phyloP scores from a whole-genome alignment of 2,888 invertebrate species.

The Tetranychus piercei region DNA sequence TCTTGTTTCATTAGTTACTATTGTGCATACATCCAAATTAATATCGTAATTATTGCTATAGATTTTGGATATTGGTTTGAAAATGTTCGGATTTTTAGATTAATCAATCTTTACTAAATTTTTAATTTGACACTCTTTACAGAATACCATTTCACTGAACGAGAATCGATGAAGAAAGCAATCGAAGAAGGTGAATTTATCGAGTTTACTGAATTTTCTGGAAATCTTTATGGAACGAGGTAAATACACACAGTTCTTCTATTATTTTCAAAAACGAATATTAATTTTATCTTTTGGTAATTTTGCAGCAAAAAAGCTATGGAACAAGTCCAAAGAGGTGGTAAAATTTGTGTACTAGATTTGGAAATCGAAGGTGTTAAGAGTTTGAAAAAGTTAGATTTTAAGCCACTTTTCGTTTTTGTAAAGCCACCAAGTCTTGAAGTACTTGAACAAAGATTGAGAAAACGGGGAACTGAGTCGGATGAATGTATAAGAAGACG shows the following conservation, averaged over 20 bases:
- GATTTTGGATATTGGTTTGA: too few species aligned
- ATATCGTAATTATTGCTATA: too few species aligned
- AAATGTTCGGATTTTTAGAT: too few species aligned
- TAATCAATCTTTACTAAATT: too few species aligned
- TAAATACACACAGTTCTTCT: not conserved
- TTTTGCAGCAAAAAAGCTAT: constrained; percentile 53
- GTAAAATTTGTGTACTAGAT: constrained; percentile 78
- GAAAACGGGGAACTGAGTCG: constrained; percentile 68
- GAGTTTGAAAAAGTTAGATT: constrained; percentile 48
- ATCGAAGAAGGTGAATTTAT: constrained; percentile 66
- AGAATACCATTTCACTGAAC: constrained; percentile 69
- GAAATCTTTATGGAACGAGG: constrained; percentile 83
- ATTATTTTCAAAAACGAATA: not conserved
- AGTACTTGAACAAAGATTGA: constrained; percentile 43
- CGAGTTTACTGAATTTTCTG: constrained; percentile 75
- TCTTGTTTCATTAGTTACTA: not conserved
- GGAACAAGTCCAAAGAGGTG: constrained; percentile 52
- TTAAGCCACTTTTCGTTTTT: constrained; percentile 68
- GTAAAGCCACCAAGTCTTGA: constrained; percentile 74
- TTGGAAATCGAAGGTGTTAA: constrained; percentile 89
- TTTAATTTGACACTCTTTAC: constrained; percentile 40
- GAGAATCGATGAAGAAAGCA: constrained; percentile 52
- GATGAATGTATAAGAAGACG: constrained; percentile 63
- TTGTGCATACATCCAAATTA: too few species aligned
- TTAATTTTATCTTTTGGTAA: not conserved